Percentiles rank a stretch among this genome's conserved stretches.
Evolutionary conservation across 2,113 vertebrate species (phyloP).

Genomic region (Rhinopithecus roxellana): DNA sequence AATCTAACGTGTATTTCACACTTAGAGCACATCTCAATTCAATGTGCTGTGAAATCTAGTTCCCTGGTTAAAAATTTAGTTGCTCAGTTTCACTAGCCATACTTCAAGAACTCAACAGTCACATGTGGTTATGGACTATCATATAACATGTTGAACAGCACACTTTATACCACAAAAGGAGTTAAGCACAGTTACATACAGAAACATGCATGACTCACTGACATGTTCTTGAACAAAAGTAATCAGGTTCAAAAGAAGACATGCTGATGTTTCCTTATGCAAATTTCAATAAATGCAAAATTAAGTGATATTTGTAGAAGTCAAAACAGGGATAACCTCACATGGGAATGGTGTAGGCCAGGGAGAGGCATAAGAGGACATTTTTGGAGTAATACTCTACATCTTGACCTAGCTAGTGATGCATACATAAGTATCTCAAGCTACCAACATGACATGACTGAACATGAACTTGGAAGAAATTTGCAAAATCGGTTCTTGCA

Average conservation of each 20-base stretch:
- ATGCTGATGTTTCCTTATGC: not conserved
- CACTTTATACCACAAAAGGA: not conserved
- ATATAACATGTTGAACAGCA: not conserved
- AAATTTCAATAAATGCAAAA: constrained; percentile 21
- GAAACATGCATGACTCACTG: not conserved
- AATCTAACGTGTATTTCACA: not conserved
- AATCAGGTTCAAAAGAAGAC: not conserved
- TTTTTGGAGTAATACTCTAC: not conserved
- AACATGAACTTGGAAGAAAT: not conserved
- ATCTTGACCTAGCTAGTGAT: not conserved
- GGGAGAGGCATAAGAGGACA: not conserved
- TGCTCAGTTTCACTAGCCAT: not conserved
- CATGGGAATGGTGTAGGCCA: not conserved
- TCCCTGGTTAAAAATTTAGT: not conserved
- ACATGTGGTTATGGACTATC: not conserved
- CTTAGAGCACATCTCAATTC: not conserved
- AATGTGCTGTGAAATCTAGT: not conserved
- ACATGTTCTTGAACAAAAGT: not conserved
- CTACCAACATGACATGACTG: not conserved
- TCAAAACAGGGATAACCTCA: not conserved
- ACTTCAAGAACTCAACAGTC: not conserved
- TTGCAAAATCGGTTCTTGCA: not conserved
- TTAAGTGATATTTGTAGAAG: not conserved
- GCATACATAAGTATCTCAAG: not conserved
- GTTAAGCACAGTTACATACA: not conserved